phyloP scores from a whole-genome alignment of 2,113 vertebrate genomes.

The Trogon surrucura region DNA sequence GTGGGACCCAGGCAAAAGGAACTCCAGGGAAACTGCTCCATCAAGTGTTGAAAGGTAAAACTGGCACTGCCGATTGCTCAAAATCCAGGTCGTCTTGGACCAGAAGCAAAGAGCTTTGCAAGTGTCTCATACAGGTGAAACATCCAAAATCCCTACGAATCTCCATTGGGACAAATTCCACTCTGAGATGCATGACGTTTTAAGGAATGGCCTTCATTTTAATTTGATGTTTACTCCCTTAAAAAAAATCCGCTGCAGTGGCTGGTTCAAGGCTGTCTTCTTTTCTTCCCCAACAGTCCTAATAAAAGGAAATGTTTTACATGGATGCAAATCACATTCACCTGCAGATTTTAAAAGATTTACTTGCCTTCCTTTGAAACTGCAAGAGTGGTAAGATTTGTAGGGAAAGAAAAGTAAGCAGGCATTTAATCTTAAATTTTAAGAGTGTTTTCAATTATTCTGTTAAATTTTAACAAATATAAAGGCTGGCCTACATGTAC shows the following conservation, averaged over 20 bases:
- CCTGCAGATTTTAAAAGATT: background rate
- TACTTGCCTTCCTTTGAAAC: background rate
- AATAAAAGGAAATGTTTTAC: background rate
- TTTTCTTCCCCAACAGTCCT: background rate
- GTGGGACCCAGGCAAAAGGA: background rate
- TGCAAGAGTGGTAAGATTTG: background rate
- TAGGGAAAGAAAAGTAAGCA: background rate
- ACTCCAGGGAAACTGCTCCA: constrained; percentile 59
- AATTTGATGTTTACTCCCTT: background rate
- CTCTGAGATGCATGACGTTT: background rate
- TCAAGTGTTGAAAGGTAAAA: constrained; percentile 62
- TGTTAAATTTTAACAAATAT: background rate
- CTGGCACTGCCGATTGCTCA: background rate
- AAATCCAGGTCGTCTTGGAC: background rate
- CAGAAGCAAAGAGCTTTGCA: background rate
- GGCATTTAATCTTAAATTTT: background rate
- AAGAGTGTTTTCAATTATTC: background rate
- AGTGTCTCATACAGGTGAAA: background rate
- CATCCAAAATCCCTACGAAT: background rate
- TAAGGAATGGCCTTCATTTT: background rate
- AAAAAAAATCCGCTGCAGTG: background rate
- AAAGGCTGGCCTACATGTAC: background rate
- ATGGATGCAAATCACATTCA: background rate
- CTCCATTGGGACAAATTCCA: background rate
- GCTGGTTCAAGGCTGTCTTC: background rate